Evolutionary conservation across 2,888 invertebrate genomes (phyloP), one percentile per base, ranked within the genome.

Genomic region (Lycia hirtaria): DNA sequence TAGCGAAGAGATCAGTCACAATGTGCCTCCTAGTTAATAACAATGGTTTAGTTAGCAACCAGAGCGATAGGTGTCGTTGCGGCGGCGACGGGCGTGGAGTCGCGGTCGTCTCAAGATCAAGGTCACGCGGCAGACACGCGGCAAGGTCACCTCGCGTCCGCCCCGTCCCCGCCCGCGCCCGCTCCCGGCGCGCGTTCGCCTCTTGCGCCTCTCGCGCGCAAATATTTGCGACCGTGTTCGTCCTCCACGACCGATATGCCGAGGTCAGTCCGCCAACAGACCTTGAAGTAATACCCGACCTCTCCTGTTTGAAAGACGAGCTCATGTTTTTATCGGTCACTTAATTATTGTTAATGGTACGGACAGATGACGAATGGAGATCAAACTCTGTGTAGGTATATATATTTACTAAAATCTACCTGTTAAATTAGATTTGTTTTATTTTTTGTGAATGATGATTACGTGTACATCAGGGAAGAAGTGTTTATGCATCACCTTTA

Each of bases 71-170:
- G 83, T 87, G 84, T 83, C 69, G 76, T 73, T 71, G 75, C 75
- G 72, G 70, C 71, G 55, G 43, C 47, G 65, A 44, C 49, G 62
- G 60, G 72, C 73, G 69, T 69, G 74, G 38, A 53, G 57, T 67
- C 76, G 84, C 90, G 92, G 91, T 90, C 92, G 92, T 91, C 90
- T 91, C 91, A 92, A 92, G 92, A 92, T 92, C 92, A 92, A 90
- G 92, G 92, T 85, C 85, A 84, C 72, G 71, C 72, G 83, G 85
- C 90, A 88, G 90, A 87, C 90, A 88, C 77, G 77, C 80, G 79
- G 86, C 89, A 88, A 89, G 90, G 89, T 88, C 87, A 84, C 81
- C 82, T 71, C 33, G 47, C 24, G 41, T 72, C 71, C 68, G 62
- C 71, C 72, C 65, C 71, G 65, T 66, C 71, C 59, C 68, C 62